Base-by-base conservation (phyloP, 2,113 vertebrate species). In the Rhinogobius similis region DNA sequence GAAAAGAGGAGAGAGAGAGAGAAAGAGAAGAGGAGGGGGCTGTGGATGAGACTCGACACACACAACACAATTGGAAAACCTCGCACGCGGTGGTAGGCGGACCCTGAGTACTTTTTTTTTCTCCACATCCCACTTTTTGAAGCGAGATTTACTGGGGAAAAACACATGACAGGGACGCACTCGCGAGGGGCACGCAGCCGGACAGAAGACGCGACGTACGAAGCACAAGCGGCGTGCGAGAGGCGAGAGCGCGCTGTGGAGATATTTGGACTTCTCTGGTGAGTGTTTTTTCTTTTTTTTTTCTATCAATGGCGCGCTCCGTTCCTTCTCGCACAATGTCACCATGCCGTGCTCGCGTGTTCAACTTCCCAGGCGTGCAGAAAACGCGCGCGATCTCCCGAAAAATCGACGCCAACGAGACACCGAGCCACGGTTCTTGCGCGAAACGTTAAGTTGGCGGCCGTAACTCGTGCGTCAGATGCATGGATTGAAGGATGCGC, bases 41-140 rank as follows among this genome's bases (percentile, higher is more conserved):
- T 61, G 14, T 29, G 55, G 26, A 27, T 58, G 55, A 58, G 26
- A 29, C 24, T 56, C 65, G 52, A 78, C 43, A 65, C 65, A 61
- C 74, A 62, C 74, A 77, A 27, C 36, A 41, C 5, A 78, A 82
- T 78, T 78, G 79, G 83, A 78, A 80, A 81, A 43, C 23, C 24
- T 75, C 78, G 76, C 65, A 74, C 70, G 81, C 78, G 69, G 90
- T 82, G 69, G 90, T 82, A 86, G 92, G 93, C 90, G 92, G 91
- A 87, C 74, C 90, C 82, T 56, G 75, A 62, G 20, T 72, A 10
- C 69, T 73, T 69, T 73, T 56, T n/a, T 8, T 10, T 10, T 10
- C 32, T 36, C 39, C 69, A 67, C 87, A 78, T 85, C 84, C 83
- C 79, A 83, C 87, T 84, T 82, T 62, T 85, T 75, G 78, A 88